A percentile compares a stretch with the other conserved stretches of the same genome.
These are phyloP conservation scores for Orcinus orca DNA, from an alignment of 2,113 vertebrate species.

Conservation along the genomic window DNA sequence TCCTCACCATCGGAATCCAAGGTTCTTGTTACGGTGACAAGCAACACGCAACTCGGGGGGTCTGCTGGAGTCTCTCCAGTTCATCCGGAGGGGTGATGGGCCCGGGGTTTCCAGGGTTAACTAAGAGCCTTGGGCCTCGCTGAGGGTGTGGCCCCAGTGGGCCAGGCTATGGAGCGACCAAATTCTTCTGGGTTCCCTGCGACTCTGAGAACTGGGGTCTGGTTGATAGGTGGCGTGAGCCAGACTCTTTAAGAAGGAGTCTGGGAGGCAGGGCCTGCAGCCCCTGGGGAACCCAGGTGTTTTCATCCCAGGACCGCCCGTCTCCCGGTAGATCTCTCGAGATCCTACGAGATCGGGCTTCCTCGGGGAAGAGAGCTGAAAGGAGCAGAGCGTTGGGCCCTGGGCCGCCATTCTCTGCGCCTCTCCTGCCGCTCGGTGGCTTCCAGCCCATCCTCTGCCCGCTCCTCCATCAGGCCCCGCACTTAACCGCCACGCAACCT, in stretches of 20 bases:
- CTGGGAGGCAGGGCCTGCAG: background rate
- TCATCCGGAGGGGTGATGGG: background rate
- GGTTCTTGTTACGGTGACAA: background rate
- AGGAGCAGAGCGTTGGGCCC: accelerated
- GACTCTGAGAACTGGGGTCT: background rate
- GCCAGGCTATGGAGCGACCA: background rate
- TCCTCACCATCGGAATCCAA: background rate
- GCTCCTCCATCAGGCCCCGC: background rate
- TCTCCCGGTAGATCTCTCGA: background rate
- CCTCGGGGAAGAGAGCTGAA: background rate
- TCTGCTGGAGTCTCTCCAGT: background rate
- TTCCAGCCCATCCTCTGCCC: too few species aligned
- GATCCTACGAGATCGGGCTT: background rate
- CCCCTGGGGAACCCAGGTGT: background rate
- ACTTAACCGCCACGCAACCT: background rate
- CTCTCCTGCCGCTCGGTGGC: accelerated
- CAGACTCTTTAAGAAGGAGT: background rate
- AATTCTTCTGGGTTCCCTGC: background rate
- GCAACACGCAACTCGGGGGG: background rate
- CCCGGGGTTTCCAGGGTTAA: background rate
- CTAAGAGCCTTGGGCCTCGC: background rate
- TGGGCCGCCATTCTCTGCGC: accelerated
- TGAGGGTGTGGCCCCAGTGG: too few species aligned
- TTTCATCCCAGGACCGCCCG: background rate
- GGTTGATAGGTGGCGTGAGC: background rate